Conservation (phyloP, 1,140 invertebrate species). For the Cyclina sinensis region DNA sequence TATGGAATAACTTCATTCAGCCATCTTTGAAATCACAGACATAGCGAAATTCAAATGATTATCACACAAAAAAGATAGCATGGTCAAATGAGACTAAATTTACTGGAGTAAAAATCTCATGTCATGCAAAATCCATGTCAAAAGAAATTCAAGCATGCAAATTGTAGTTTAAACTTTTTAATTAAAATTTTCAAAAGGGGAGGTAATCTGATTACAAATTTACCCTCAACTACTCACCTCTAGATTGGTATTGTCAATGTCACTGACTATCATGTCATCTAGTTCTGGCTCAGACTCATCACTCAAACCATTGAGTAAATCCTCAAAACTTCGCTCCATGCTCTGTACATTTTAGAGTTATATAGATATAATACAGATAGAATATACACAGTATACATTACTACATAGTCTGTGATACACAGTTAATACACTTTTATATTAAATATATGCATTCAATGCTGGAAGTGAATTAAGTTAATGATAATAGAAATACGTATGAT, state of each 20-base stretch:
- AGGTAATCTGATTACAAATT: no score
- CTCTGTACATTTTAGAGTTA: constrained; percentile 28
- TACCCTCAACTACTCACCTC: constrained; percentile 42
- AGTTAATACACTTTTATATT: background rate
- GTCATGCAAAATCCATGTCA: no score
- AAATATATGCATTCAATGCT: background rate
- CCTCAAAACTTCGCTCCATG: constrained; percentile 65
- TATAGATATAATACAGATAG: background rate
- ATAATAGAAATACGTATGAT: no score
- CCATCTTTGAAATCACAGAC: no score
- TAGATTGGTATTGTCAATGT: constrained; percentile 56
- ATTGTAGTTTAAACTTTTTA: no score
- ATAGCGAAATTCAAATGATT: no score
- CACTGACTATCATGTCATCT: constrained; percentile 46
- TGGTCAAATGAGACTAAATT: no score
- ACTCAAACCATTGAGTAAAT: constrained; percentile 50
- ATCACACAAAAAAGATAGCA: no score
- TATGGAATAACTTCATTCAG: no score
- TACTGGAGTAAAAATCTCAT: no score
- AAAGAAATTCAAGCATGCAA: no score
- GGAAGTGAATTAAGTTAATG: background rate
- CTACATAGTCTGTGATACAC: background rate
- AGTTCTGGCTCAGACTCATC: constrained; percentile 63
- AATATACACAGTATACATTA: background rate
- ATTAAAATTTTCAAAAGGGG: no score